Evolutionary conservation across 2,797 vertebrate genomes (phyloP), one percentile per base, ranked within the genome.

Genomic region (Typhlichthys eigenmanni): DNA sequence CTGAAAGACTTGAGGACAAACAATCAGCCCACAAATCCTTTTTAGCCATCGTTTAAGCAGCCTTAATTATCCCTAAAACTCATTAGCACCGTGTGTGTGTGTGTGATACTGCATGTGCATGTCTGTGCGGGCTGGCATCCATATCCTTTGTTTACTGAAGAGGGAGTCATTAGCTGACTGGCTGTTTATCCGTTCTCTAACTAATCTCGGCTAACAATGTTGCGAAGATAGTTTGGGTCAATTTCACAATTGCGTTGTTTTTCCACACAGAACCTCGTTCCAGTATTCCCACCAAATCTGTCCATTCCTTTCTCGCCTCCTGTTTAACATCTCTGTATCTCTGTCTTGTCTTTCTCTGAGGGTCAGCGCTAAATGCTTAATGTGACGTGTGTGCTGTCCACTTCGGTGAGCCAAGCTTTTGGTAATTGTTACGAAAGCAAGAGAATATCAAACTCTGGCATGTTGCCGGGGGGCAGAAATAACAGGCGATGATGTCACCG

Each of bases 21-120:
- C 80, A 87, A 86, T 86, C 78, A 69, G 78, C 76, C 54, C 63
- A 76, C 87, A 86, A 88, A 88, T 84, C 81, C 71, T 85, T 85
- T 85, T 71, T 38, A 86, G 71, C 73, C 71, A 72, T 45, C 75
- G 16, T 84, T 78, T 87, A 84, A 76, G 74, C 75, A 43, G 80
- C 65, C 51, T 67, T 85, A 88, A 88, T 88, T 87, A 84, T 71
- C 79, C 73, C 64, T 8, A 59, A 84, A 87, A 83, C 60, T 84
- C 79, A 83, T 88, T 88, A 88, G 81, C 75, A 72, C 60, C 32
- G 13, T 24, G 24, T 51, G 45, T 51, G 47, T 47, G 45, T 47
- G 29, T 50, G 51, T 6, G 60, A 16, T 46, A 70, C 75, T 49
- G 59, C 55, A 63, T 12, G 0, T 1, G 14, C 2, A 19, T 72